phyloP scores from a whole-genome alignment of 2,797 vertebrate genomes.

The Tangara arthus region DNA sequence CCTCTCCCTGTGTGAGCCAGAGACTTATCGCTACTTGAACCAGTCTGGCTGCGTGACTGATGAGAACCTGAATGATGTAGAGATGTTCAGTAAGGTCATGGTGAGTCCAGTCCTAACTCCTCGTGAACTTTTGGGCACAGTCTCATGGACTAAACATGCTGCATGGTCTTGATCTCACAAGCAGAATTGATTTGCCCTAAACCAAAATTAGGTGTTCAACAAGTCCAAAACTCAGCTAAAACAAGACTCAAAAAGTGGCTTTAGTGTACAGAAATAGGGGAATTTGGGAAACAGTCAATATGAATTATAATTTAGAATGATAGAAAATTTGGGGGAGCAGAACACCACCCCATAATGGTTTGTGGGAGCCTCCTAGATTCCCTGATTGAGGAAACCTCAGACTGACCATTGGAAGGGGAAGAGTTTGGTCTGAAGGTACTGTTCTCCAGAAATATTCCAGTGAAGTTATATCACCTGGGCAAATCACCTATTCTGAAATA shows the following conservation, averaged over 20 bases:
- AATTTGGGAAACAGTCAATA: not conserved
- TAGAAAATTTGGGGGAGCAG: not conserved
- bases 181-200: not conserved
- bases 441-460: not conserved
- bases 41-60: constrained; percentile 86
- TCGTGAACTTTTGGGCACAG: not conserved
- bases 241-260: not conserved
- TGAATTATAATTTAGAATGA: not conserved
- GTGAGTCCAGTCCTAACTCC: constrained; percentile 68
- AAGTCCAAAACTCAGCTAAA: not conserved
- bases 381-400: not conserved
- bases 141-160: not conserved
- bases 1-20: constrained; percentile 82
- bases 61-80: constrained; percentile 82
- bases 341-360: not conserved
- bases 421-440: not conserved
- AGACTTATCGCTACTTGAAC: constrained; percentile 84
- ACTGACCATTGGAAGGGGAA: not conserved
- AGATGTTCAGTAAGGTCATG: constrained; percentile 88
- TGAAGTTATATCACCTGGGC: not conserved
- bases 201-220: not conserved
- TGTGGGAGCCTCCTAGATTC: not conserved
- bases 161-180: not conserved
- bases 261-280: not conserved
- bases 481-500: not conserved